A percentile compares a stretch with the other conserved stretches of the same genome.
These are phyloP conservation scores for Chymomyza fuscimana DNA, from an alignment of 2,888 invertebrate genomes.

Conservation along the genomic window DNA sequence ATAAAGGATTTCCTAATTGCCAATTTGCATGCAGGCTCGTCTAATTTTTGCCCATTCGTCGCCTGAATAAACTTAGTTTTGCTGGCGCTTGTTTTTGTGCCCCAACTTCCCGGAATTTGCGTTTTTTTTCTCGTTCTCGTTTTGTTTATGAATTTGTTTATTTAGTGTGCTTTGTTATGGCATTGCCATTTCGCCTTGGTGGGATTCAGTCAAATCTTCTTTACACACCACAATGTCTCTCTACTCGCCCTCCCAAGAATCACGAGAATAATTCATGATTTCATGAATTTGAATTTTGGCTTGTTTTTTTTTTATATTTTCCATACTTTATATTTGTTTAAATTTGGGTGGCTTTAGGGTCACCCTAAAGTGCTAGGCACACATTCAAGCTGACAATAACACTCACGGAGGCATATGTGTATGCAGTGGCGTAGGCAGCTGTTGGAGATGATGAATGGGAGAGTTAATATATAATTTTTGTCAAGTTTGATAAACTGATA, in stretches of 20 bases:
- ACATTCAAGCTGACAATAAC: constrained; percentile 20
- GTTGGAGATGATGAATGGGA: too few species aligned
- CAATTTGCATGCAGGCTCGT: constrained; percentile 72
- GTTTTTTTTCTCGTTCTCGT: constrained; percentile 18
- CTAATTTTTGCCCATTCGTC: constrained; percentile 68
- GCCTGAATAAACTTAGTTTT: constrained; percentile 64
- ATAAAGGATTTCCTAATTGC: constrained; percentile 70
- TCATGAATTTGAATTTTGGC: background rate
- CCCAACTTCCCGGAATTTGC: constrained; percentile 53
- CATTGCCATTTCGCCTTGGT: constrained; percentile 22
- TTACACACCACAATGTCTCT: constrained; percentile 37
- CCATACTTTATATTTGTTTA: constrained; percentile 34
- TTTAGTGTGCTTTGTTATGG: background rate
- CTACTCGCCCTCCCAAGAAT: background rate
- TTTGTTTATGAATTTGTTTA: constrained; percentile 1
- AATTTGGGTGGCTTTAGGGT: constrained; percentile 42
- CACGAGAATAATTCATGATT: background rate
- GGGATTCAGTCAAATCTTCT: constrained; percentile 58
- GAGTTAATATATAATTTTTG: too few species aligned
- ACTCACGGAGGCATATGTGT: constrained; percentile 3
- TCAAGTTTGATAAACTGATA: too few species aligned
- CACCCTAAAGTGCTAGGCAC: background rate
- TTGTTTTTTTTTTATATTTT: background rate
- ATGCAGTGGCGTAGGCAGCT: too few species aligned
- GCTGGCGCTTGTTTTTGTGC: constrained; percentile 51